These are phyloP conservation scores for Lutjanus campechanus DNA, from an alignment of 2,797 vertebrate species.

Conservation along the genomic window DNA sequence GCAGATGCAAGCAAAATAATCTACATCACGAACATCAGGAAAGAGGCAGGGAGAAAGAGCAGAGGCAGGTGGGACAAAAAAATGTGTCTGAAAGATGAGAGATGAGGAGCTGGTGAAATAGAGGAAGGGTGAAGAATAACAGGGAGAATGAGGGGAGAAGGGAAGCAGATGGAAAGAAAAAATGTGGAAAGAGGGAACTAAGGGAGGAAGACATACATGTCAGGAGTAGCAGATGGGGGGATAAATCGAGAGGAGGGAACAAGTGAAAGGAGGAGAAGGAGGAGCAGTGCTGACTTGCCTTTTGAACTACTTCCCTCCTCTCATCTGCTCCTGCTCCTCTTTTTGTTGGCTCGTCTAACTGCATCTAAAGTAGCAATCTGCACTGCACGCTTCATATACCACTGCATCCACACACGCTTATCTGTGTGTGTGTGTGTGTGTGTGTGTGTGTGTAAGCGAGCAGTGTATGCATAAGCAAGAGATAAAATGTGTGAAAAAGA, in stretches of 20 bases:
- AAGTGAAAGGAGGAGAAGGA: constrained; percentile 33
- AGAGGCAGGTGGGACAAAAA: constrained; percentile 21
- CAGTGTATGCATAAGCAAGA: not conserved
- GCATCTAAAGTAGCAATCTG: constrained; percentile 64
- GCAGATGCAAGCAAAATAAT: constrained; percentile 55
- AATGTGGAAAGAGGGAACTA: not conserved
- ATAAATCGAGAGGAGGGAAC: constrained; percentile 52
- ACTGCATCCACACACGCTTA: constrained; percentile 13
- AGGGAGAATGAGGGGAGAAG: not conserved
- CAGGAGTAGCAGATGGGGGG: constrained; percentile 59
- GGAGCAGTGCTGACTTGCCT: constrained; percentile 50
- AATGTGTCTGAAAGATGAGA: constrained; percentile 19
- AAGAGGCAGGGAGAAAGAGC: constrained; percentile 10
- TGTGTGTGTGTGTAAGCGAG: not conserved
- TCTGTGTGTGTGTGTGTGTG: constrained; percentile 12
- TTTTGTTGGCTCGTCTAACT: constrained; percentile 42
- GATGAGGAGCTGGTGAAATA: constrained; percentile 19
- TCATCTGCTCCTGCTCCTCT: constrained; percentile 49
- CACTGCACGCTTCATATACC: constrained; percentile 60
- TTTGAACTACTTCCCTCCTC: constrained; percentile 55
- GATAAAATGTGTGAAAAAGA: not conserved
- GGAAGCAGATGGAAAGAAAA: constrained; percentile 2
- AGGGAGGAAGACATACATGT: constrained; percentile 39
- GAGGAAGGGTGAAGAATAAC: constrained; percentile 7
- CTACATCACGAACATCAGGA: constrained; percentile 30